Percentiles rank a stretch among this genome's conserved stretches.
Evolutionary conservation across 2,888 invertebrate species (phyloP).

Genomic region (Pyrocoelia pectoralis): DNA sequence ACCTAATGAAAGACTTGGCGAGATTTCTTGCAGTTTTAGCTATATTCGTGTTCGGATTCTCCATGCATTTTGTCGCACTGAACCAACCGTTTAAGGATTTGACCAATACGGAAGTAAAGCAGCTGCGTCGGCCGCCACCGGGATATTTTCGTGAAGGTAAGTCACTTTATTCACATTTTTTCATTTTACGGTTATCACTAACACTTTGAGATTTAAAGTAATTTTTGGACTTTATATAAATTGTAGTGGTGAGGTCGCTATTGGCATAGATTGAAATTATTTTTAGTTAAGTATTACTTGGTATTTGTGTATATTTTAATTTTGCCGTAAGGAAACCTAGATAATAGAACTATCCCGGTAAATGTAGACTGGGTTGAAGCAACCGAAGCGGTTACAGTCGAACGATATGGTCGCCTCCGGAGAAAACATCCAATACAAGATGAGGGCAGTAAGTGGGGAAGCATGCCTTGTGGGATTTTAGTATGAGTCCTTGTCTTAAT

Average conservation of each 20-base stretch:
- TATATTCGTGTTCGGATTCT: constrained; percentile 98
- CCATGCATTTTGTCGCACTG: constrained; percentile 94
- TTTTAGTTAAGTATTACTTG: neutral
- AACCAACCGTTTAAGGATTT: constrained; percentile 91
- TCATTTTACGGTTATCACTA: constrained; percentile 5
- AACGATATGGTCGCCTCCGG: constrained; percentile 22
- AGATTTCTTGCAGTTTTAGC: constrained; percentile 96
- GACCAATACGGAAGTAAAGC: constrained; percentile 66
- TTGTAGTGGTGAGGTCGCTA: constrained; percentile 13
- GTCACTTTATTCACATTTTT: constrained; percentile 12
- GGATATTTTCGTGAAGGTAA: constrained; percentile 77
- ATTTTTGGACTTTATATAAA: constrained; percentile 27
- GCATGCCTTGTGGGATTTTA: constrained; percentile 21
- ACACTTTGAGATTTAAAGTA: constrained; percentile 8
- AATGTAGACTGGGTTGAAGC: constrained; percentile 13
- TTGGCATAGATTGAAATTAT: neutral
- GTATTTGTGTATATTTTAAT: neutral
- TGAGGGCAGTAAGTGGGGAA: constrained; percentile 32
- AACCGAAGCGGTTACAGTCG: neutral
- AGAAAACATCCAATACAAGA: constrained; percentile 20
- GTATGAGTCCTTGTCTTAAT: constrained; percentile 15
- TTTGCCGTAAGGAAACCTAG: constrained; percentile 15
- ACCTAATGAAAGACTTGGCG: constrained; percentile 92
- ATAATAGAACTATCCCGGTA: constrained; percentile 6
- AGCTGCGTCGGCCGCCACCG: constrained; percentile 47